Conservation (phyloP, 2,113 vertebrate species). For the Gopherus evgoodei region DNA sequence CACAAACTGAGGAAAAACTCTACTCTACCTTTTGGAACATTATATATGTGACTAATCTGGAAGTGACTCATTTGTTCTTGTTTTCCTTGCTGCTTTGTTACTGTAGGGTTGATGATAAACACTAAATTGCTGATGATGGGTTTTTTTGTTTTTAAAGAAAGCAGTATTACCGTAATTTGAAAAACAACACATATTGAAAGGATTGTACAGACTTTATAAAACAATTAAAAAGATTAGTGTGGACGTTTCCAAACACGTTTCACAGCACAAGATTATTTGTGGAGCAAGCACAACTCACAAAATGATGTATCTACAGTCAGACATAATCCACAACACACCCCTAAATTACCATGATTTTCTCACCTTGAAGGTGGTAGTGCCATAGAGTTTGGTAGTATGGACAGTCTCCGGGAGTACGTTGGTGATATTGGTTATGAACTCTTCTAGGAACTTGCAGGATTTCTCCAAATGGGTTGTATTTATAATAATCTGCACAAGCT, state of each 20-base stretch:
- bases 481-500: constrained; percentile 98
- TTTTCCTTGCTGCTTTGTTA: background rate
- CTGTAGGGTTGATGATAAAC: background rate
- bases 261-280: background rate
- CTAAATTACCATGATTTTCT: background rate
- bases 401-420: constrained; percentile 92
- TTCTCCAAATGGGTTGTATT: constrained; percentile 97
- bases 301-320: accelerated
- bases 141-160: background rate
- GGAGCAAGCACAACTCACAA: accelerated
- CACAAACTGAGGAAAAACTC: background rate
- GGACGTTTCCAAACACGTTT: background rate
- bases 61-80: background rate
- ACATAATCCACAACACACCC: background rate
- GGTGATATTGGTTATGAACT: constrained; percentile 98
- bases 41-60: background rate
- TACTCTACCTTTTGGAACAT: background rate
- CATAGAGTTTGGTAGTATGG: constrained; percentile 95
- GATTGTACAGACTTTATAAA: background rate
- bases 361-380: constrained; percentile 97
- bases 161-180: background rate
- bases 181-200: background rate
- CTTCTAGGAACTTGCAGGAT: constrained; percentile 95
- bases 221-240: background rate
- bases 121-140: background rate